Conservation (phyloP, 1,140 invertebrate species). For the Helicoverpa zea region DNA sequence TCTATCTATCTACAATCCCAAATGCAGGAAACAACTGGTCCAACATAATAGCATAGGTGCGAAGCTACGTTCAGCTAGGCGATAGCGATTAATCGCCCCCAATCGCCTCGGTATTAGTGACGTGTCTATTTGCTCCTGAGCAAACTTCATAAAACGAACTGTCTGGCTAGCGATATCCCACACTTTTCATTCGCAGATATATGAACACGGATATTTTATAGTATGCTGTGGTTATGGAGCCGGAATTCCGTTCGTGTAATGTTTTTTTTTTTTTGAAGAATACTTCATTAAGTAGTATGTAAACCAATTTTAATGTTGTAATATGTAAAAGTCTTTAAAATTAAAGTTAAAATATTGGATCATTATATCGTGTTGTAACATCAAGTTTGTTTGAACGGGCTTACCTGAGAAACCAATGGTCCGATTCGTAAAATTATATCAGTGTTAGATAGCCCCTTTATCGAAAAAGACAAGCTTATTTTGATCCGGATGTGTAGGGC, state of each 20-base stretch:
- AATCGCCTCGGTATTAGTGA: constrained; percentile 11
- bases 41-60: not conserved
- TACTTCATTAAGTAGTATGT: no score
- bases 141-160: constrained; percentile 32
- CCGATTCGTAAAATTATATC: not conserved
- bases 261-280: no score
- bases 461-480: no score
- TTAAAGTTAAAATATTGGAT: no score
- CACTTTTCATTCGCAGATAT: constrained; percentile 17
- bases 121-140: constrained; percentile 14
- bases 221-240: not conserved
- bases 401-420: no score
- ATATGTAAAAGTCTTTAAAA: no score
- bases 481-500: no score
- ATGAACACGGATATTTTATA: not conserved
- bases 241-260: not conserved
- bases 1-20: no score
- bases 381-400: no score
- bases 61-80: not conserved
- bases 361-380: no score
- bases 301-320: no score
- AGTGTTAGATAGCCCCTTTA: not conserved
- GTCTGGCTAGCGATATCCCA: constrained; percentile 8
- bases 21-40: no score
- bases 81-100: constrained; percentile 3